Conservation (phyloP, 92 coral and sea anemone genomes). For the Epizoanthus rinbou region DNA sequence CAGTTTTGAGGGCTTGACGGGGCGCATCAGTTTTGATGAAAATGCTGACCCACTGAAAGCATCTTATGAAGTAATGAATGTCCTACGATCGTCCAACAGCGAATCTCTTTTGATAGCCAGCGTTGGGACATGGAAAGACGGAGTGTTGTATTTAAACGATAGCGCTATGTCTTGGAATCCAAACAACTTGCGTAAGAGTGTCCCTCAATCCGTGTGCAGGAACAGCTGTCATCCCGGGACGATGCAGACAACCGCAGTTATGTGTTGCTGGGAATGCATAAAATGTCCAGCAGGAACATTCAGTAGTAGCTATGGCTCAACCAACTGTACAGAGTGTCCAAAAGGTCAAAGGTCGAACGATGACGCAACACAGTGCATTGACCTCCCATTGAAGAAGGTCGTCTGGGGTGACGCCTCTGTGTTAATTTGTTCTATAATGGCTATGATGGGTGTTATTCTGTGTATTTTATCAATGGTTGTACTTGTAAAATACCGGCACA, state of each 20-base stretch:
- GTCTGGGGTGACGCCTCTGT: constrained; percentile 66
- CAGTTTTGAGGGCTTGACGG: constrained; percentile 70
- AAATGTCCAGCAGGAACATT: constrained; percentile 69
- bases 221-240: constrained; percentile 73
- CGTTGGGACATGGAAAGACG: constrained; percentile 69
- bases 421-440: constrained; percentile 43
- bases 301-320: constrained; percentile 40
- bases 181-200: neutral
- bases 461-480: constrained; percentile 41
- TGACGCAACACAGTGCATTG: constrained; percentile 54
- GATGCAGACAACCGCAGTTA: constrained; percentile 59
- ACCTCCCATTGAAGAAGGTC: constrained; percentile 63
- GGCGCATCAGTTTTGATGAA: constrained; percentile 62
- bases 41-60: constrained; percentile 71
- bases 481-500: constrained; percentile 42
- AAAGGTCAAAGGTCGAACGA: constrained; percentile 53
- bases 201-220: constrained; percentile 68
- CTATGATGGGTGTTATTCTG: constrained; percentile 53
- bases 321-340: constrained; percentile 62
- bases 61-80: constrained; percentile 68
- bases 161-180: constrained; percentile 58
- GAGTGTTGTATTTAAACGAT: constrained; percentile 37
- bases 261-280: constrained; percentile 82
- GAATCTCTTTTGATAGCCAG: neutral
- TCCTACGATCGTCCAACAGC: constrained; percentile 41